Evolutionary conservation across 2,113 vertebrate genomes (phyloP), one percentile per base, ranked within the genome.

Genomic region (Phyllostomus hastatus): DNA sequence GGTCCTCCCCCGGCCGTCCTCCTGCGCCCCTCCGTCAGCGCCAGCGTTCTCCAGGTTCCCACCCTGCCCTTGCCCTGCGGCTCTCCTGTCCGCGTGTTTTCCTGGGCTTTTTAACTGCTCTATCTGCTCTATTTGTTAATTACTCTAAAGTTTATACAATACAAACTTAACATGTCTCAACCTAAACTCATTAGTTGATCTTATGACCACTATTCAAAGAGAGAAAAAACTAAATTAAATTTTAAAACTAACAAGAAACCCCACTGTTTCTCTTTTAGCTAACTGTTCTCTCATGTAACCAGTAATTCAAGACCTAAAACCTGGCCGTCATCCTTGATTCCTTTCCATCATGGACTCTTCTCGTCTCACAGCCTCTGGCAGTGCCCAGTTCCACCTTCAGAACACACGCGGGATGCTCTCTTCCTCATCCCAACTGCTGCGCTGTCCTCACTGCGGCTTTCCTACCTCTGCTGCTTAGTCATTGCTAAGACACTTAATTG

Each of bases 1-100:
- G 24, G 24, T 22, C 64, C 73, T n/a, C 3, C 17, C 19, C 5
- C 1, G 0, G 6, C 50, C 48, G 0, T 5, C 50, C 2, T 4
- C 17, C n/a, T n/a, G 69, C 76, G 73, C 26, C 38, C 50, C 28
- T 59, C 54, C 20, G n/a, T 73, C 26, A 31, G 41, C 31, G 11
- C 64, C 10, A 1, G 19, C 4, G 12, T 41, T 6, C 69, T 11
- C 64, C 64, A 11, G 4, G 1, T 33, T 19, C 66, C 73, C 66
- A n/a, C 2, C 22, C 28, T 5, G 4, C 15, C 14, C 16, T 66
- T 20, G 0, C n/a, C 33, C 48, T 35, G 50, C 24, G 76, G 41
- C 31, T 84, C 38, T 61, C 72, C 26, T 91, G 61, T 57, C 17
- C 59, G 54, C 24, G 75, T 11, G 3, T 54, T 82, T 61, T 66